These are phyloP conservation scores for Anoura caudifer DNA, from an alignment of 2,113 vertebrate species.

Conservation along the genomic window DNA sequence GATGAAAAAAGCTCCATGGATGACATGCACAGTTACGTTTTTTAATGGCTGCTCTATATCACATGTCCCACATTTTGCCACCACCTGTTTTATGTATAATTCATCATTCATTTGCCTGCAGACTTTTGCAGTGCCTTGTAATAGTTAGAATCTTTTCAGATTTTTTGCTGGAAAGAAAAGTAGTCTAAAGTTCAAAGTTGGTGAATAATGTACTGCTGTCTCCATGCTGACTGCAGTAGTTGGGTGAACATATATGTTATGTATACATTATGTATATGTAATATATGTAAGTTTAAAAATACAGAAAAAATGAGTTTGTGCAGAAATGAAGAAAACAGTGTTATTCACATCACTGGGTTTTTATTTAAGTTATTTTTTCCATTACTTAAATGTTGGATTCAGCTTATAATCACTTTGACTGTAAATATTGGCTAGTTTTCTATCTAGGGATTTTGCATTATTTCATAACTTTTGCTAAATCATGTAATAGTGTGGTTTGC, in stretches of 20 bases:
- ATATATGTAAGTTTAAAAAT: conserved; percentile 54
- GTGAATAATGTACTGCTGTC: conserved; percentile 65
- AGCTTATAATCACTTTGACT: conserved; percentile 57
- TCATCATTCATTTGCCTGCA: conserved; percentile 77
- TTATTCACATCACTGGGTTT: conserved; percentile 55
- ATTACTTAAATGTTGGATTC: conserved; percentile 57
- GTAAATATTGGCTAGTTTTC: conserved; percentile 68
- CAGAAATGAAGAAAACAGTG: conserved; percentile 65
- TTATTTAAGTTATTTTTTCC: conserved; percentile 42
- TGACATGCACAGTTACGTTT: conserved; percentile 36
- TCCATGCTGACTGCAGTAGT: conserved; percentile 60
- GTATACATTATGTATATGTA: conserved; percentile 66
- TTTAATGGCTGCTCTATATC: conserved; percentile 54
- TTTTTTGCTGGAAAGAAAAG: conserved; percentile 77
- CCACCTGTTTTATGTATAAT: conserved; percentile 50
- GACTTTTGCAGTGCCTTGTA: conserved; percentile 82
- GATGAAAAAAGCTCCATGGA: conserved; percentile 25
- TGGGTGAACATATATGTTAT: conserved; percentile 63
- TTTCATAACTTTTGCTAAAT: conserved; percentile 65
- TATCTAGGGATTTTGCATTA: conserved; percentile 55
- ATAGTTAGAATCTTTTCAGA: conserved; percentile 77
- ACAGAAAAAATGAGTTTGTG: conserved; percentile 47
- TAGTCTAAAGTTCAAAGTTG: conserved; percentile 74
- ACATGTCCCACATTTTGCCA: conserved; percentile 41
- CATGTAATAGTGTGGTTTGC: conserved; percentile 57